Base-by-base conservation (phyloP, 2,113 vertebrate genomes). In the Aphelocoma coerulescens region DNA sequence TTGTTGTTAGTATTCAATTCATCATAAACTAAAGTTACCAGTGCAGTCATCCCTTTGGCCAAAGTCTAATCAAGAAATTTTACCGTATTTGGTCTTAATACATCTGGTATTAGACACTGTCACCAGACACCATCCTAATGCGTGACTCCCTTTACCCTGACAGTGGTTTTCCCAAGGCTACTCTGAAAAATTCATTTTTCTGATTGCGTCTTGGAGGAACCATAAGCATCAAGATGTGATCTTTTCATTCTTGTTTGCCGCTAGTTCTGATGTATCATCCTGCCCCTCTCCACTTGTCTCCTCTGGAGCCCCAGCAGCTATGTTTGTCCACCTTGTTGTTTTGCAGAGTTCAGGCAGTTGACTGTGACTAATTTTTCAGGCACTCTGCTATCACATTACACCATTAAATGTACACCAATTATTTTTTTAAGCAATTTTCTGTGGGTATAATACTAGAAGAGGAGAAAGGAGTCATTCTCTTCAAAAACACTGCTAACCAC, bases 371-470 rank as follows among this genome's bases (percentile, higher is more conserved):
- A 80, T 84, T 74, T 93, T 87, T 74, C 68, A 80, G 65, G 21
- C 8, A 1, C 37, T 30, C 6, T 49, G 12, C 57, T 91, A 59
- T 62, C 9, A 3, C 8, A 6, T 85, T 90, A 27, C 32, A 57
- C 16, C 26, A 37, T 61, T 58, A 92, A 97, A 90, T 16, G 28
- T 88, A 83, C 51, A 65, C 24, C 10, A 26, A 32, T 57, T 94
- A 32, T 85, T 79, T 51, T 66, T 68, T 62, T 55, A 94, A 95
- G 52, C 19, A 51, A 32, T 82, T 90, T 94, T 88, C 62, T 90
- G 59, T 91, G 80, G 15, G 14, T 93, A 11, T 82, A 71, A 65
- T 39, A 77, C 75, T 62, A 72, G 57, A 97, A 94, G 19, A 82
- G 16, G 68, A 88, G 27, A 94, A 92, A 85, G 26, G 13, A 71